Percentiles rank a stretch among this genome's conserved stretches.
Conservation (phyloP, 2,888 invertebrate genomes). For the Scaptomyza reducta region DNA sequence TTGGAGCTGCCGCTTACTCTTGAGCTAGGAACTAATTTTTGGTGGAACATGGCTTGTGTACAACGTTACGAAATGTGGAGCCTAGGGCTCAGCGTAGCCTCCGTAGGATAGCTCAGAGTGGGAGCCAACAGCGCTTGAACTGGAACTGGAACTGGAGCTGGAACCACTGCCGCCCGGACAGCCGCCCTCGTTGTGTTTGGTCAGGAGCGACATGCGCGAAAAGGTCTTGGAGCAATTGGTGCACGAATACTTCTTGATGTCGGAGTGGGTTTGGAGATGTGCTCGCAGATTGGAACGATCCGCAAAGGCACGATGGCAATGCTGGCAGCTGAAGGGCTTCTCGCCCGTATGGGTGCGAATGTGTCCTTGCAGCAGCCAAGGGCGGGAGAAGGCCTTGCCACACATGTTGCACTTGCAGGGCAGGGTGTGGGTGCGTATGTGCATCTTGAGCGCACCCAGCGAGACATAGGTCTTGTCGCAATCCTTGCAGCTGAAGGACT, state of each 20-base stretch:
- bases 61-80: constrained; percentile 26
- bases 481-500: constrained; percentile 97
- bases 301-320: constrained; percentile 98
- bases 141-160: constrained; percentile 36
- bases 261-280: constrained; percentile 98
- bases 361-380: constrained; percentile 98
- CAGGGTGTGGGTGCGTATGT: constrained; percentile 98
- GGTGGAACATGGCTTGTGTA: constrained; percentile 81
- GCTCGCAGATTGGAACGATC: constrained; percentile 98
- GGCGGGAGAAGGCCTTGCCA: constrained; percentile 98
- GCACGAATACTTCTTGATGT: constrained; percentile 98
- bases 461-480: constrained; percentile 98
- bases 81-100: constrained; percentile 75
- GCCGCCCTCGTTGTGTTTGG: constrained; percentile 96
- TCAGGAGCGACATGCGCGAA: constrained; percentile 97
- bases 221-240: constrained; percentile 97
- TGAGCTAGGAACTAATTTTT: constrained; percentile 84
- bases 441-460: constrained; percentile 98
- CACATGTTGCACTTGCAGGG: constrained; percentile 98
- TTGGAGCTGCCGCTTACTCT: constrained; percentile 64
- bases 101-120: constrained; percentile 64
- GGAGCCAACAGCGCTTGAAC: constrained; percentile 36
- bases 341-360: constrained; percentile 99
- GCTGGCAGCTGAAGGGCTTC: constrained; percentile 98
- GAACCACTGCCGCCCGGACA: constrained; percentile 86